Base-by-base conservation (phyloP, 2,888 invertebrate species). In the Craniophora ligustri region DNA sequence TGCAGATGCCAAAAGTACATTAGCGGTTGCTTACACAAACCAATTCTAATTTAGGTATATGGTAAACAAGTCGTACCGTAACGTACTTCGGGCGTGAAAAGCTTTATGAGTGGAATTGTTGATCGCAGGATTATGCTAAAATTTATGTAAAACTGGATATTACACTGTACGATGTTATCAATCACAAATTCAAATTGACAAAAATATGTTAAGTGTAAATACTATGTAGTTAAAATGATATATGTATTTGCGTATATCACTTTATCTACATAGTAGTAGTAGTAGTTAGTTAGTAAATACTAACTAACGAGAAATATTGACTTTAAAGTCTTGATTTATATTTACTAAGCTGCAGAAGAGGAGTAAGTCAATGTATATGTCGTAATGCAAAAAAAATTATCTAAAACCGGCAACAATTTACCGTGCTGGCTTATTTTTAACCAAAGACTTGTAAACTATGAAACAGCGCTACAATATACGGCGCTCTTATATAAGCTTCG, bases 361-460 rank as follows among this genome's bases (percentile, higher is more conserved):
- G n/a, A n/a, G n/a, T n/a, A 5, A 10, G 21, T 5, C 18, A 21
- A 23, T 38, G 1, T 15, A 2, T 34, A 4, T 16, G 34, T 14
- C 8, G 14, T 8, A 13, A 14, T 15, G 4, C 15, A 14, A 4
- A 32, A 1, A 15, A 15, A 19, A 7, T 11, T 19, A 8, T 41
- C 14, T 19, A 39, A 18, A 44, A 32, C n/a, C 21, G 5, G 31
- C 26, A 0, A 32, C 18, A 49, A 49, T 38, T 59, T 49, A 45
- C 35, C 39, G 56, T 56, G 5, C 71, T 72, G 10, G 76, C 53
- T 61, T 81, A 86, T 34, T 62, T 68, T 63, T 79, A 49, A 55
- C 84, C 45, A 2, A 84, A 38, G 45, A 35, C 30, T 48, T 41
- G 44, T 72, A 73, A 63, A 68, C 55, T 53, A 48, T 30, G 36